phyloP scores from a whole-genome alignment of 2,113 vertebrate genomes.

The Struthio camelus region DNA sequence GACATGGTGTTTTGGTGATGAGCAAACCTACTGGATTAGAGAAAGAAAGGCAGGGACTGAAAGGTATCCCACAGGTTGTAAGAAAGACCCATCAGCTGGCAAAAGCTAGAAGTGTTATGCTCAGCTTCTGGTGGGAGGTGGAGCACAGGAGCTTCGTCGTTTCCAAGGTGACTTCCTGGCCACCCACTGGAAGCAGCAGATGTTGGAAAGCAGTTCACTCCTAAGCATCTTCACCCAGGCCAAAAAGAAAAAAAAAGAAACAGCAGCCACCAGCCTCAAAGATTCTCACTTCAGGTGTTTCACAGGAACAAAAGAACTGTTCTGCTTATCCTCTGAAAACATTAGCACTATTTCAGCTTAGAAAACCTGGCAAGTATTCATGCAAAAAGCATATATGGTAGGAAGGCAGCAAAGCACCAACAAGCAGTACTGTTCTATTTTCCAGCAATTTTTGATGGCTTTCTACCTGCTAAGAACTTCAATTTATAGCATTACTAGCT shows the following conservation, averaged over 20 bases:
- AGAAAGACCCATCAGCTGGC: conserved; percentile 4
- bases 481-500: not conserved
- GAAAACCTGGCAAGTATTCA: not conserved
- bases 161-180: not conserved
- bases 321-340: not conserved
- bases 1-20: conserved; percentile 74
- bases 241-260: not conserved
- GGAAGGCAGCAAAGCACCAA: not conserved
- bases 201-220: not conserved
- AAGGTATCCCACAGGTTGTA: conserved; percentile 41
- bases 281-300: not conserved
- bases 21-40: conserved; percentile 72
- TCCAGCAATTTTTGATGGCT: not conserved
- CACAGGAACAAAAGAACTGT: not conserved
- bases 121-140: not conserved
- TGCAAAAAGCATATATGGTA: not conserved
- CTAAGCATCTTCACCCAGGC: not conserved
- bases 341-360: not conserved
- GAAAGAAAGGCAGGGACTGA: conserved; percentile 43
- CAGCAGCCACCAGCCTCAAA: conserved; percentile 14
- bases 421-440: not conserved
- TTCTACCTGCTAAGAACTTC: not conserved
- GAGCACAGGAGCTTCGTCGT: not conserved
- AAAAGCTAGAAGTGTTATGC: conserved; percentile 10
- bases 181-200: not conserved